Percentiles rank a stretch among this genome's conserved stretches.
Conservation (phyloP, 2,888 invertebrate genomes). For the Achlya flavicornis region DNA sequence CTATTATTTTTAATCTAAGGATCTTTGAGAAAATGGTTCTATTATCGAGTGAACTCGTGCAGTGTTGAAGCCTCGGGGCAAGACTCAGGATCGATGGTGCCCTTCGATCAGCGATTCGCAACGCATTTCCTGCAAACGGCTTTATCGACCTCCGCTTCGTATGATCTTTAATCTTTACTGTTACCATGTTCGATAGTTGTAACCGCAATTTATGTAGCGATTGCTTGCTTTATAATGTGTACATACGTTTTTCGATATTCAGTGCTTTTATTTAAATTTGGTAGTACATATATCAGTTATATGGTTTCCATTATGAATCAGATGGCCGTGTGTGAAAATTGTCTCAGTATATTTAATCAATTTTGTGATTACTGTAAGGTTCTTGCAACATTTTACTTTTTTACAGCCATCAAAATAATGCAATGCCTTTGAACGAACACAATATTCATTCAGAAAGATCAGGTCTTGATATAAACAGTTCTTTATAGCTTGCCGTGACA, state of each 20-base stretch:
- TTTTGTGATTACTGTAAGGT: background rate
- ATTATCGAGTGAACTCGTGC: slow-evolving; percentile 15
- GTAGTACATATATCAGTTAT: too few species aligned
- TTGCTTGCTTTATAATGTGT: background rate
- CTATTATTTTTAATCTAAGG: background rate
- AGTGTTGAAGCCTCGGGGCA: slow-evolving; percentile 15
- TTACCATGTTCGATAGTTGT: background rate
- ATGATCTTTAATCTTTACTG: slow-evolving; percentile 6
- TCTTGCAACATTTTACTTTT: background rate
- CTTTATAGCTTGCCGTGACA: slow-evolving; percentile 5
- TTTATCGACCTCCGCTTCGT: slow-evolving; percentile 17
- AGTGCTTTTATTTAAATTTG: too few species aligned
- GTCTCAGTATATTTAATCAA: background rate
- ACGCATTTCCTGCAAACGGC: slow-evolving; percentile 40
- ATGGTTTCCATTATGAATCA: too few species aligned
- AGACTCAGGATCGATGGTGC: slow-evolving; percentile 19
- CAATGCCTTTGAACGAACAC: background rate
- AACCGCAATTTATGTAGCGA: background rate
- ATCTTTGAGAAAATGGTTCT: slow-evolving; percentile 10
- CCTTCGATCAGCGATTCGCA: slow-evolving; percentile 46
- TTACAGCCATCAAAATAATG: background rate
- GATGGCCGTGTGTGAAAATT: too few species aligned
- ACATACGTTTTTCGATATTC: background rate
- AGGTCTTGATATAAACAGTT: background rate
- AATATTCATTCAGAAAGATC: background rate